Evolutionary conservation across 1,140 invertebrate species (phyloP), one percentile per base, ranked within the genome.

Genomic region (Battus philenor): DNA sequence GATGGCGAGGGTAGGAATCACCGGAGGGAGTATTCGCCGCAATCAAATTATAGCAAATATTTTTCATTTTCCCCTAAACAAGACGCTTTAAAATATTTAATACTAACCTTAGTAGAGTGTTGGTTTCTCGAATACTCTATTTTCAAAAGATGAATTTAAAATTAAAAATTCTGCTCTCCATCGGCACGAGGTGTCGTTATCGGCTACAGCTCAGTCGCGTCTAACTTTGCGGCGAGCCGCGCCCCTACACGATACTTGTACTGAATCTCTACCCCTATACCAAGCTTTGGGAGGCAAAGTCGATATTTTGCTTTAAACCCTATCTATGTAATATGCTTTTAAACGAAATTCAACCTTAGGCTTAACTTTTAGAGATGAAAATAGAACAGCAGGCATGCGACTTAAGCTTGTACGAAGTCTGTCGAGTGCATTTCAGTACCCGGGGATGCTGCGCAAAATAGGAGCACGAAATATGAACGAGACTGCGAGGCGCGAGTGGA

Each of bases 391-490:
- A 0, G 13, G 1, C 5, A 0, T 5, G 34, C 16, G 30, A 22
- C n/a, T 55, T 83, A 56, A 18, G 68, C 38, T 62, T n/a, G 68
- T 85, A 54, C 34, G 50, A 68, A 63, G 73, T 76, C 76, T 76
- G 65, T 61, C 49, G 44, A 62, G 60, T 66, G 65, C 69, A 69
- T 64, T 79, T 76, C 51, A 67, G 69, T 76, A 78, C 80, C 85
- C 81, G 80, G 85, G 82, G 85, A 87, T 86, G 85, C 85, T 87
- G 85, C 85, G 85, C 85, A 79, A 85, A 86, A 84, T 79, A 76
- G 74, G 73, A 81, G 64, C 66, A 72, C 79, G 72, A 79, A 80
- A 85, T 86, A 84, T 86, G 74, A 85, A 86, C 83, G 85, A 87
- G 85, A 87, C 85, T 83, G 81, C 82, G 68, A 77, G 85, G 85